Conservation (phyloP, 2,797 vertebrate species). For the Allobates femoralis region DNA sequence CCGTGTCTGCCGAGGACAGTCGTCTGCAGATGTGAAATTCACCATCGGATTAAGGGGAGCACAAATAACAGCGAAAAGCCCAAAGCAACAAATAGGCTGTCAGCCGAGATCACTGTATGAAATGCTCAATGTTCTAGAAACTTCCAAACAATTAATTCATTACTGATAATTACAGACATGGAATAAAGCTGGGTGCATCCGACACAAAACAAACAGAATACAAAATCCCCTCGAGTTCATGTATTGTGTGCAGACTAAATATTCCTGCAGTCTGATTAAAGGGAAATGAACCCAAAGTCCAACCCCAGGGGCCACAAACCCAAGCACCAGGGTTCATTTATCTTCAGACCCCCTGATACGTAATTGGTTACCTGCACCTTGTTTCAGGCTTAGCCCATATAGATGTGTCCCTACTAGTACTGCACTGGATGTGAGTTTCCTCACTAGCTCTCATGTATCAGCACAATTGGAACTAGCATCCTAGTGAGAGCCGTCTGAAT, state of each 20-base stretch:
- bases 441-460: too few species aligned
- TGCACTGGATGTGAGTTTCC: too few species aligned
- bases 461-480: too few species aligned
- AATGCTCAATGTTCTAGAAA: constrained; percentile 32
- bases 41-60: constrained; percentile 14
- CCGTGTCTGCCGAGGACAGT: constrained; percentile 7
- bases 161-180: constrained; percentile 33
- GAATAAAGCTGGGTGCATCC: background rate
- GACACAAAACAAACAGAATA: background rate
- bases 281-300: too few species aligned
- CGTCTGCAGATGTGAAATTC: constrained; percentile 20
- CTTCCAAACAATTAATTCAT: constrained; percentile 44
- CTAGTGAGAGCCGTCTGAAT: too few species aligned
- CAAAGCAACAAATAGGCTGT: constrained; percentile 42
- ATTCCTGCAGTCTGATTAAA: background rate
- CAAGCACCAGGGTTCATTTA: too few species aligned
- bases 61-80: constrained; percentile 29
- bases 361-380: too few species aligned
- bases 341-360: too few species aligned
- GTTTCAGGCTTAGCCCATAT: too few species aligned
- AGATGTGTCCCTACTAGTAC: too few species aligned
- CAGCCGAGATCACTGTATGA: constrained; percentile 30
- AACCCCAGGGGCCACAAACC: too few species aligned
- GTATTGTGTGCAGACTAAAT: background rate
- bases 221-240: background rate